Conservation (phyloP, 2,797 vertebrate species). For the Aphelocoma californica region DNA sequence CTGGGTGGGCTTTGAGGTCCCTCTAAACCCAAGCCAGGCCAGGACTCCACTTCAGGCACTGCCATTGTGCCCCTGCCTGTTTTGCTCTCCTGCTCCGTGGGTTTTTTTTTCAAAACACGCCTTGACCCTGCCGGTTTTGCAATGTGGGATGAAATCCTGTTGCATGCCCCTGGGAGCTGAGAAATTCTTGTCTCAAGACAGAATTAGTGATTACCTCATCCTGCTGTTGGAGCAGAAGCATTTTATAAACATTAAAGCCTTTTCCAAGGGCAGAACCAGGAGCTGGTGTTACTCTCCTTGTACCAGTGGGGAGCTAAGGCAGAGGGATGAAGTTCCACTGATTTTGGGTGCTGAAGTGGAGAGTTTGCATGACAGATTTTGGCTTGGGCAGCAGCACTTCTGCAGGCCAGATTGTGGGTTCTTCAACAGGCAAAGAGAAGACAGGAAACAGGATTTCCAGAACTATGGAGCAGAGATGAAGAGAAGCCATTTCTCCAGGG, state of each 20-base stretch:
- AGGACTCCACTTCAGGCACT: neutral
- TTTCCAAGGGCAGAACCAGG: neutral
- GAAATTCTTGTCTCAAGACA: neutral
- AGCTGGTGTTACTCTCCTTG: neutral
- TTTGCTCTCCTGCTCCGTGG: neutral
- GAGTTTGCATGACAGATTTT: neutral
- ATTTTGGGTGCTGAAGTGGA: neutral
- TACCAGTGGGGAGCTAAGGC: neutral
- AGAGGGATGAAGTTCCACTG: neutral
- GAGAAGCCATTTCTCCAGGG: neutral
- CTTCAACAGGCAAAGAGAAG: neutral
- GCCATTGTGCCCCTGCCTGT: neutral
- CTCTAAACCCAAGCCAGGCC: neutral
- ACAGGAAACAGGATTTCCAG: neutral
- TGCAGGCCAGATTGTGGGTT: neutral
- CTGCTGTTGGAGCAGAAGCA: neutral
- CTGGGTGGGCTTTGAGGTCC: accelerated
- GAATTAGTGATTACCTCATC: neutral
- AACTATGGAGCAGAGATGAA: neutral
- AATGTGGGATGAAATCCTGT: neutral
- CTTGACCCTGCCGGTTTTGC: neutral
- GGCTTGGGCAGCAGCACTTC: neutral
- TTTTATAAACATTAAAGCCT: neutral
- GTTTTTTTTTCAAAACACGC: neutral
- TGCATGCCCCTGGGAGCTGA: neutral